Evolutionary conservation across 2,888 invertebrate genomes (phyloP), one percentile per base, ranked within the genome.

Genomic region (Julus scanicus): DNA sequence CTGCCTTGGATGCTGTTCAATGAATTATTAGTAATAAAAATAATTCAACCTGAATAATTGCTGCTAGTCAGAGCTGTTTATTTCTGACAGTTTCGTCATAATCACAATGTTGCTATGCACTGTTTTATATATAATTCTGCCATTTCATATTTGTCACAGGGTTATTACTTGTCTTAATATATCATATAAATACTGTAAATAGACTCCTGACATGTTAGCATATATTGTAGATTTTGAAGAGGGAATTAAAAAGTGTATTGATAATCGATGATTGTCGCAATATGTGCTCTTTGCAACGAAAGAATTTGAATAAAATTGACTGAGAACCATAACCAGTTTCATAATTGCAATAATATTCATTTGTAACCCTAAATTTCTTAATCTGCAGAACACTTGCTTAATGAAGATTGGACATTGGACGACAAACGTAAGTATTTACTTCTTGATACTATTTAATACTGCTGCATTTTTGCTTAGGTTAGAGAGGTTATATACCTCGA

Each of bases 51-150:
- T 80, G 80, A 80, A 85, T 49, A 85, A 85, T 44, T 20, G 48
- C 85, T 85, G 49, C 85, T 85, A 48, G 48, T 85, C 48, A 85
- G 85, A 85, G 85, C 85, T 48, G 85, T 85, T 85, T 85, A 85
- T 49, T 85, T 44, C 85, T 85, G 85, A 44, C 49, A 85, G 85
- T 86, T 86, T 86, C 40, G 53, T 86, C 57, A 49, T 86, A 86
- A 86, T 86, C 86, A 86, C 57, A 57, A 86, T 86, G 86, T 86
- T 86, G 86, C 86, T 86, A 86, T 86, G 86, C 86, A 86, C 86
- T 57, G 63, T 86, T 86, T 86, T 53, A 53, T 86, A 86, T 86
- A 86, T 57, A 80, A 80, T 85, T 85, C 85, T 48, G 85, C 85
- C 49, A 85, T 85, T 85, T 85, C 85, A 85, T 85, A 85, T 48